These are phyloP conservation scores for Dissostichus mawsoni DNA, from an alignment of 2,113 vertebrate species.

Conservation along the genomic window DNA sequence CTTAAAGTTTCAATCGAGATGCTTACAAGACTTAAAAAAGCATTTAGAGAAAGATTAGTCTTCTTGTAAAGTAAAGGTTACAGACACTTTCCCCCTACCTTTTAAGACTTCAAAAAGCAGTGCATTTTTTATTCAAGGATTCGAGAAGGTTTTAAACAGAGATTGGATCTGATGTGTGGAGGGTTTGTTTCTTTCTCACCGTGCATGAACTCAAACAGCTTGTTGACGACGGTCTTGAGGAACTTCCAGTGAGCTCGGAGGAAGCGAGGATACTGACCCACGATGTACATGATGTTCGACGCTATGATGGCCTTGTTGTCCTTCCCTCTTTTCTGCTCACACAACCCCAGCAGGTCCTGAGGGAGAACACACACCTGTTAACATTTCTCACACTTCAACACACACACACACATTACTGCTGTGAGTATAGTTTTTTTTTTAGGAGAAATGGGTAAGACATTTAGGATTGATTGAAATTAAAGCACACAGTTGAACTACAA, in stretches of 20 bases:
- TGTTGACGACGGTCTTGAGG: conserved; percentile 97
- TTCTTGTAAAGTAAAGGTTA: too few species aligned
- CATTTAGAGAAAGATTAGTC: too few species aligned
- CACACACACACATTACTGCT: not conserved
- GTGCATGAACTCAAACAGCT: conserved; percentile 98
- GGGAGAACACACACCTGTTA: conserved; percentile 9
- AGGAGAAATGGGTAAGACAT: not conserved
- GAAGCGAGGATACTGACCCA: conserved; percentile 96
- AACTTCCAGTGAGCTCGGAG: conserved; percentile 97
- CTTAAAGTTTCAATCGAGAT: not conserved
- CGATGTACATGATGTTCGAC: conserved; percentile 99
- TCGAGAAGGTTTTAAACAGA: not conserved
- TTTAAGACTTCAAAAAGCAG: not conserved
- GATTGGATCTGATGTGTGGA: too few species aligned
- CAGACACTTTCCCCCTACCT: too few species aligned
- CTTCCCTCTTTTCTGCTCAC: conserved; percentile 97
- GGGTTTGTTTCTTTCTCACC: conserved; percentile 80
- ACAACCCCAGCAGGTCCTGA: conserved; percentile 94
- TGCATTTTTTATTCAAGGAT: not conserved
- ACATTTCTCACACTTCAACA: too few species aligned
- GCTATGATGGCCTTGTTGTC: conserved; percentile 99
- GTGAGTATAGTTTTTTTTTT: not conserved
- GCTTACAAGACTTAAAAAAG: not conserved
- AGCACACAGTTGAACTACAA: not conserved
- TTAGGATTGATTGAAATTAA: not conserved